These are phyloP conservation scores for Eulemur coronatus DNA, from an alignment of 2,797 vertebrate species.

Conservation along the genomic window DNA sequence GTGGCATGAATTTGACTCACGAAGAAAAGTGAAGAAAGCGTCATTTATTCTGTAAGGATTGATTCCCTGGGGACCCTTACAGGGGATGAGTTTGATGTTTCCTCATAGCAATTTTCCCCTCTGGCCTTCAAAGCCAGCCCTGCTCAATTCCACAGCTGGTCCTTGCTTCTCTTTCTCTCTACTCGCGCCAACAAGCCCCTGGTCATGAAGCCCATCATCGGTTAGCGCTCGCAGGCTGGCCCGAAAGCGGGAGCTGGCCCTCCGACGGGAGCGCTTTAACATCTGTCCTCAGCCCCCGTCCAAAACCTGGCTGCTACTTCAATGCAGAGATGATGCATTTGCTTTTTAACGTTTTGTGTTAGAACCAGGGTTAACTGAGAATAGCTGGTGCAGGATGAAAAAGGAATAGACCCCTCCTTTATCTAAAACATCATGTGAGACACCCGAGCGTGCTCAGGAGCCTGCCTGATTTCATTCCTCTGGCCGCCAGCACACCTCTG, in stretches of 20 bases:
- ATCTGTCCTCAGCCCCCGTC: slow-evolving; percentile 60
- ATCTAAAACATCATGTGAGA: background rate
- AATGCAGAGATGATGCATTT: slow-evolving; percentile 22
- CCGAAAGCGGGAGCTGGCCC: background rate
- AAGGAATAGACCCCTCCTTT: background rate
- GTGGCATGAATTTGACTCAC: background rate
- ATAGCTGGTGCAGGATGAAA: slow-evolving; percentile 12
- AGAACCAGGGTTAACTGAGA: slow-evolving; percentile 53
- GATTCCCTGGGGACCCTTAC: background rate
- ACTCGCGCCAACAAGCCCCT: background rate
- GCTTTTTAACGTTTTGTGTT: slow-evolving; percentile 45
- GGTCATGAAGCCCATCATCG: background rate
- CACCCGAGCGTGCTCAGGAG: background rate
- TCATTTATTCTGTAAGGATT: background rate
- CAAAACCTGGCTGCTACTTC: slow-evolving; percentile 42
- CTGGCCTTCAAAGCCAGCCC: slow-evolving; percentile 49
- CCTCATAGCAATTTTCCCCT: background rate
- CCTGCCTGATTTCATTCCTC: background rate
- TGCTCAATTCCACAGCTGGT: slow-evolving; percentile 43
- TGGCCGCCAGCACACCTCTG: background rate
- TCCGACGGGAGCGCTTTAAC: slow-evolving; percentile 59
- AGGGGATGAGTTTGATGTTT: background rate
- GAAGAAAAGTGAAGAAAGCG: slow-evolving; percentile 29
- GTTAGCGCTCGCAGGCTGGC: background rate
- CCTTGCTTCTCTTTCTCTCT: slow-evolving; percentile 43